These are phyloP conservation scores for Eumerus sabulonum DNA, from an alignment of 2,888 invertebrate species.

Conservation along the genomic window DNA sequence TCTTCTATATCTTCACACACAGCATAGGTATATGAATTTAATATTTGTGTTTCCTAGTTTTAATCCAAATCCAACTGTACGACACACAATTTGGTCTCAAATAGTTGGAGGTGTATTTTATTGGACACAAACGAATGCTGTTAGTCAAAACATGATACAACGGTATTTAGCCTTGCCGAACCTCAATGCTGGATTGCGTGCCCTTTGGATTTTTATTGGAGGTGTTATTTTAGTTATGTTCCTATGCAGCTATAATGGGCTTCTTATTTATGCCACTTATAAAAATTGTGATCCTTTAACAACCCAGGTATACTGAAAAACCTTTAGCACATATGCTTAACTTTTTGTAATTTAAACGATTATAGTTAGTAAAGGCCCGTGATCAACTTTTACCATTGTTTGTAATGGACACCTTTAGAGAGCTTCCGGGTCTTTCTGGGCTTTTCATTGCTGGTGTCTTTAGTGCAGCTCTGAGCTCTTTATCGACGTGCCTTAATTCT, in stretches of 20 bases:
- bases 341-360: slow-evolving; percentile 25
- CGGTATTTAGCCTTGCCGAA: slow-evolving; percentile 88
- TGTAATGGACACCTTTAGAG: slow-evolving; percentile 90
- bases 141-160: slow-evolving; percentile 94
- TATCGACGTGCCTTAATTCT: slow-evolving; percentile 88
- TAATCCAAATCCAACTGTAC: slow-evolving; percentile 87
- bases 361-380: slow-evolving; percentile 84
- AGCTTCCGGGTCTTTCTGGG: slow-evolving; percentile 90
- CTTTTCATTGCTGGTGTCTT: slow-evolving; percentile 94
- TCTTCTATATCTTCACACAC: too few species aligned
- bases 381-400: slow-evolving; percentile 91
- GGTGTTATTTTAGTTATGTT: slow-evolving; percentile 80
- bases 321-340: not conserved
- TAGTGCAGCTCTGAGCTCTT: slow-evolving; percentile 90
- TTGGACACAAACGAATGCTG: slow-evolving; percentile 88
- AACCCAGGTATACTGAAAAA: slow-evolving; percentile 79
- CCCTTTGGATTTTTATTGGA: slow-evolving; percentile 81
- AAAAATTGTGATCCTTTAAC: slow-evolving; percentile 84
- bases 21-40: too few species aligned
- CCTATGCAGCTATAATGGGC: slow-evolving; percentile 82
- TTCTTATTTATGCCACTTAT: slow-evolving; percentile 83
- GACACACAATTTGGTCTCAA: slow-evolving; percentile 91
- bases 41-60: slow-evolving; percentile 80
- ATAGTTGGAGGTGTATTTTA: slow-evolving; percentile 88
- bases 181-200: slow-evolving; percentile 81